Conservation (phyloP, 2,888 invertebrate genomes). For the Gonocerus acuteangulatus region DNA sequence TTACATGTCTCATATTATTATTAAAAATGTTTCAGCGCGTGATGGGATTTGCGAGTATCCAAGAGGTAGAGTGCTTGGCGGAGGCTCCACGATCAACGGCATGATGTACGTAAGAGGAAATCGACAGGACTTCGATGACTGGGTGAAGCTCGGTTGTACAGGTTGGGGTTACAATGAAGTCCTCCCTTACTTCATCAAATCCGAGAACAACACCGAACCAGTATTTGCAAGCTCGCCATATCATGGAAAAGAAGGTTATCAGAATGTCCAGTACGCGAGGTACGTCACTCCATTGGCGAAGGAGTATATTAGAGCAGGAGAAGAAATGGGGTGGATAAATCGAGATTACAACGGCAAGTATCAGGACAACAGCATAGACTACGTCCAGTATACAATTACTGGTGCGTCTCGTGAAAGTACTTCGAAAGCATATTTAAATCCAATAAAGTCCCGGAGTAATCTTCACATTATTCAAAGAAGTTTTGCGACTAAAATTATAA, state of each 20-base stretch:
- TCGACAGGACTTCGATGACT: conserved; percentile 55
- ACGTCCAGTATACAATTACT: conserved; percentile 54
- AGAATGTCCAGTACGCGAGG: conserved; percentile 74
- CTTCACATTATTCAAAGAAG: conserved; percentile 39
- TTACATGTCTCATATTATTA: too few relatives aligned
- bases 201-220: conserved; percentile 38
- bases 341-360: conserved; percentile 51
- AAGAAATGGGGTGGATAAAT: conserved; percentile 63
- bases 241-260: conserved; percentile 66
- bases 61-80: conserved; percentile 58
- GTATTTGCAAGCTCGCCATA: conserved; percentile 52
- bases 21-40: conserved; percentile 30
- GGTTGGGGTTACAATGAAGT: conserved; percentile 54
- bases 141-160: conserved; percentile 53
- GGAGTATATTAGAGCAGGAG: conserved; percentile 70
- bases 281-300: conserved; percentile 57
- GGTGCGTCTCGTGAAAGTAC: conserved; percentile 53
- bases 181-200: conserved; percentile 45
- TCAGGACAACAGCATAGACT: conserved; percentile 52
- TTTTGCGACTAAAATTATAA: conserved; percentile 38
- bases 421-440: conserved; percentile 39
- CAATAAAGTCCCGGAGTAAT: conserved; percentile 39
- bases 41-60: conserved; percentile 48
- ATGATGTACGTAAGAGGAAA: conserved; percentile 60
- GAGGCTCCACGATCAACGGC: conserved; percentile 55